These are phyloP conservation scores for Scytalopus superciliaris DNA, from an alignment of 2,113 vertebrate species.

Conservation along the genomic window DNA sequence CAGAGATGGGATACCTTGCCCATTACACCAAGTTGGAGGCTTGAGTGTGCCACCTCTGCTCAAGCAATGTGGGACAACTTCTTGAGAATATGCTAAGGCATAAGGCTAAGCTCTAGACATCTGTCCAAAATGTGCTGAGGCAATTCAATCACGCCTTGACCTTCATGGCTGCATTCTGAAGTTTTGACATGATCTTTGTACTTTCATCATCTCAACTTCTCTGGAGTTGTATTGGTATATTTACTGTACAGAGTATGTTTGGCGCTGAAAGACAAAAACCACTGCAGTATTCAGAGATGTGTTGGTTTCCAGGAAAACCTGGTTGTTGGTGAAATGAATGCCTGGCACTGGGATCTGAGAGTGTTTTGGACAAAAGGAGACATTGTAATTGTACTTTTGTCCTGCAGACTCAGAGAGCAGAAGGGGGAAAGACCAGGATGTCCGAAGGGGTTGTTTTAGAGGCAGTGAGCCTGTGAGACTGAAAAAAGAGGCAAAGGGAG, in stretches of 20 bases:
- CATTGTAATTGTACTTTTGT: background rate
- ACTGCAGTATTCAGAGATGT: background rate
- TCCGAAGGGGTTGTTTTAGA: background rate
- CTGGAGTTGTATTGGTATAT: background rate
- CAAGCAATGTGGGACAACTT: rapidly evolving
- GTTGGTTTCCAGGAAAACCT: background rate
- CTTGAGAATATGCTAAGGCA: background rate
- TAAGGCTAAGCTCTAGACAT: background rate
- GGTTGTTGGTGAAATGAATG: background rate
- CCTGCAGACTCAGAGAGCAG: background rate
- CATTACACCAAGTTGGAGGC: background rate
- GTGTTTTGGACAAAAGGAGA: background rate
- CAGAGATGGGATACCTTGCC: background rate
- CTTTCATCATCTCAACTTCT: background rate
- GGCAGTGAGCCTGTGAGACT: background rate
- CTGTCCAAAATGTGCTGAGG: background rate
- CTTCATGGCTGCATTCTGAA: rapidly evolving
- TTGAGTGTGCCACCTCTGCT: background rate
- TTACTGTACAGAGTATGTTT: background rate
- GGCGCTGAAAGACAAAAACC: background rate
- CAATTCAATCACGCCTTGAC: background rate
- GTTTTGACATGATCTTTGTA: background rate
- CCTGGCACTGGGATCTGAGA: background rate
- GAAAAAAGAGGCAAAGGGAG: background rate
- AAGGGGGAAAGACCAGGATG: background rate